Conservation (phyloP, 2,113 vertebrate species). For the Nothobranchius furzeri region DNA sequence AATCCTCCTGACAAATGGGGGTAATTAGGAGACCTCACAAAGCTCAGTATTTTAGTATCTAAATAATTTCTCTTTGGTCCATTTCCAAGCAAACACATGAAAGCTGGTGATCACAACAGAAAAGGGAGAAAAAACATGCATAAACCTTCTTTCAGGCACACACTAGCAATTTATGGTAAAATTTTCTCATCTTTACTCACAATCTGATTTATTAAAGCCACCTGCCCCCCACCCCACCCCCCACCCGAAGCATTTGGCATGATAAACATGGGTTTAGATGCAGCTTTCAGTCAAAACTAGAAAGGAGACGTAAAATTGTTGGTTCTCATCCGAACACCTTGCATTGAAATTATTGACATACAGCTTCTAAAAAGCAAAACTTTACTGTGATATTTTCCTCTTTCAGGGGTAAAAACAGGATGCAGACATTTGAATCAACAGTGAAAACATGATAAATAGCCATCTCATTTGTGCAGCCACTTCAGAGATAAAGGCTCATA, state of each 20-base stretch:
- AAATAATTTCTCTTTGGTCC: slow-evolving; percentile 44
- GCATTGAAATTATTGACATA: neutral
- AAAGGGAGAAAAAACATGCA: slow-evolving; percentile 15
- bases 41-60: slow-evolving; percentile 45
- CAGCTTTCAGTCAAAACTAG: slow-evolving; percentile 31
- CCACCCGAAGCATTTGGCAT: slow-evolving; percentile 36
- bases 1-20: slow-evolving; percentile 58
- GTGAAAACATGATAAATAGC: neutral
- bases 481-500: slow-evolving; percentile 25
- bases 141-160: slow-evolving; percentile 15
- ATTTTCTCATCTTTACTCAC: slow-evolving; percentile 63
- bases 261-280: slow-evolving; percentile 44
- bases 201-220: slow-evolving; percentile 63
- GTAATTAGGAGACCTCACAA: slow-evolving; percentile 56
- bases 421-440: neutral
- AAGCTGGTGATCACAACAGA: slow-evolving; percentile 47
- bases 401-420: neutral
- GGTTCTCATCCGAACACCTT: neutral
- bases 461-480: neutral
- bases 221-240: slow-evolving; percentile 20
- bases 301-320: slow-evolving; percentile 8
- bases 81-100: slow-evolving; percentile 56
- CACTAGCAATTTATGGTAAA: slow-evolving; percentile 27
- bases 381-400: neutral
- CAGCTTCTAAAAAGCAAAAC: neutral